Percentiles rank a stretch among this genome's conserved stretches.
Conservation (phyloP, 1,140 invertebrate genomes). For the Drosophila triauraria region DNA sequence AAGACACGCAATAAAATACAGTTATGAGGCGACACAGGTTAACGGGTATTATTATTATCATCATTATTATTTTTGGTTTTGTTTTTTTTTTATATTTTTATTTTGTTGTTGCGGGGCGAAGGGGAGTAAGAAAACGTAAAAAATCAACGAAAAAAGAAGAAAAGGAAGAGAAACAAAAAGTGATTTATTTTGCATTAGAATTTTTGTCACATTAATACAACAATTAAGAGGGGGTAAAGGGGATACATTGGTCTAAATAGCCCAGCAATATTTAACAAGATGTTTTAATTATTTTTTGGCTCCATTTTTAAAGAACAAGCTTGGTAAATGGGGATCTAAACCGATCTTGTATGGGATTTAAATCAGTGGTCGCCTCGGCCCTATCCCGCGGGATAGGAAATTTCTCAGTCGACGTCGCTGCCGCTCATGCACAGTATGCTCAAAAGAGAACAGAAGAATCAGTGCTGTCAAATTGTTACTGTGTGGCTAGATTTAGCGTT, state of each 20-base stretch:
- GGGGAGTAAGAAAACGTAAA: constrained; percentile 8
- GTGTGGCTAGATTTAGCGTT: too few relatives aligned
- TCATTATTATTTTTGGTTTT: constrained; percentile 8
- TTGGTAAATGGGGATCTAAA: background rate
- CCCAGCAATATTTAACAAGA: background rate
- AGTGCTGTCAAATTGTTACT: too few relatives aligned
- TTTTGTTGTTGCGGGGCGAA: constrained; percentile 19
- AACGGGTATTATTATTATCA: constrained; percentile 17
- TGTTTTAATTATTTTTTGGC: too few relatives aligned
- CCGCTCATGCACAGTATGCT: too few relatives aligned
- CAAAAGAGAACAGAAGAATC: too few relatives aligned
- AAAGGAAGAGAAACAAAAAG: constrained; percentile 36
- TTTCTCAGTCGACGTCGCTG: too few relatives aligned
- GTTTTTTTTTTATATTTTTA: background rate
- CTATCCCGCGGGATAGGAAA: too few relatives aligned
- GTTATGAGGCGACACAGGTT: constrained; percentile 43
- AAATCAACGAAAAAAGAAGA: constrained; percentile 34
- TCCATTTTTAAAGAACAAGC: too few relatives aligned
- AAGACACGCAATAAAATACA: constrained; percentile 52
- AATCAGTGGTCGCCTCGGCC: too few relatives aligned
- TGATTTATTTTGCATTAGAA: constrained; percentile 35
- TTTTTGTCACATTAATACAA: constrained; percentile 42
- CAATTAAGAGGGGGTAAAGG: constrained; percentile 10
- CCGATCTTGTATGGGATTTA: too few relatives aligned
- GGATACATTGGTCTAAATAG: constrained; percentile 1